A percentile compares a stretch with the other conserved stretches of the same genome.
Conservation (phyloP, 2,888 invertebrate species). For the Melinaea menophilus region DNA sequence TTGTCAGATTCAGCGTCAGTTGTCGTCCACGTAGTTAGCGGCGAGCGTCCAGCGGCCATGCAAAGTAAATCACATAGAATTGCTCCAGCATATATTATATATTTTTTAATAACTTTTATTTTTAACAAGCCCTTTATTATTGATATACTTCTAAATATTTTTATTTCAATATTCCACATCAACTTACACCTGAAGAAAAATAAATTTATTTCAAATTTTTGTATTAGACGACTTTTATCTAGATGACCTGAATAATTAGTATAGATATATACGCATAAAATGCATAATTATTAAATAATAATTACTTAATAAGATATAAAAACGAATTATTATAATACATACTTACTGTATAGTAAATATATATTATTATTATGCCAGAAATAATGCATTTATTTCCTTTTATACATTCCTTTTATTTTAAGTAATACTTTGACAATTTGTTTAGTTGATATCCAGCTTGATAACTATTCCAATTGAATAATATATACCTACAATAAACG, state of each 20-base stretch:
- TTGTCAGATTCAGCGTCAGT: conserved; percentile 86
- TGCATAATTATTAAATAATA: conserved; percentile 37
- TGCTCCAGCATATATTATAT: conserved; percentile 40
- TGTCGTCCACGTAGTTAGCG: conserved; percentile 89
- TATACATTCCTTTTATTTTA: too few relatives aligned
- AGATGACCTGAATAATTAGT: conserved; percentile 55
- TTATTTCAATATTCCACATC: conserved; percentile 8
- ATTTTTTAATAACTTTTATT: conserved; percentile 41
- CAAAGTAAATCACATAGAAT: conserved; percentile 61
- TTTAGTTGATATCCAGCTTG: too few relatives aligned
- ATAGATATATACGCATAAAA: conserved; percentile 41
- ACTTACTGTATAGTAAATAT: conserved; percentile 19
- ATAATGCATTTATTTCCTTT: too few relatives aligned
- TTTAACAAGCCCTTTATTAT: conserved; percentile 38
- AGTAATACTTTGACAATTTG: too few relatives aligned
- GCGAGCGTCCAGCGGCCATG: conserved; percentile 82
- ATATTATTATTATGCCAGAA: too few relatives aligned
- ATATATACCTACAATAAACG: too few relatives aligned
- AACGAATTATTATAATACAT: conserved; percentile 63
- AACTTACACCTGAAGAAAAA: conserved; percentile 13
- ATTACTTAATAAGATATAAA: conserved; percentile 43
- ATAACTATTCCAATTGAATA: too few relatives aligned
- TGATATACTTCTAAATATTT: conserved; percentile 15
- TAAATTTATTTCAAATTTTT: conserved; percentile 13
- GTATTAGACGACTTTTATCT: conserved; percentile 33